Evolutionary conservation across 2,888 invertebrate species (phyloP), one percentile per base, ranked within the genome.

Genomic region (Timema cristinae): DNA sequence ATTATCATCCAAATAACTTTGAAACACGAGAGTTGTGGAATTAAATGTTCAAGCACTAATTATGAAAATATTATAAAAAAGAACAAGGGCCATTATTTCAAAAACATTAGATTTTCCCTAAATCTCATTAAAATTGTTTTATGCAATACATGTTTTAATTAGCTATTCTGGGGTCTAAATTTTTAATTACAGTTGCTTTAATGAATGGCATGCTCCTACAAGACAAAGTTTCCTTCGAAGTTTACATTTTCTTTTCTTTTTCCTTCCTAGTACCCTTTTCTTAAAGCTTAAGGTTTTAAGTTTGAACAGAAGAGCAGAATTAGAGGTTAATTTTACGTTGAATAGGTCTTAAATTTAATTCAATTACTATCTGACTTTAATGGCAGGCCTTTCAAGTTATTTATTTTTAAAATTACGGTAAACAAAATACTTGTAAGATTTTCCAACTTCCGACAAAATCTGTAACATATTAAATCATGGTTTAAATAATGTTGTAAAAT

Each of bases 121-220:
- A 70, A 67, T 67, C 71, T 71, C 56, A 67, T 71, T 71, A 71
- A 67, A 56, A 56, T 71, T 71, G 71, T 67, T 71, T 71, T 66
- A 67, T 66, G 54, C 67, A 71, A 67, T 71, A 49, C 67, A 66
- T 56, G 69, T 69, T 72, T 72, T 72, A 72, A 72, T 69, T 72
- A 72, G 72, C 47, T 66, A 69, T 52, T 69, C 69, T 69, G 48
- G 13, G 56, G 66, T 51, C 52, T 56, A 66, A 69, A 68, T 69
- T 70, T 72, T 72, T 72, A 69, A 72, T 72, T 72, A 72, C 69
- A 72, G 69, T 63, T 72, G 32, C 69, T 49, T 49, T 72, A 72
- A 72, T 69, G 69, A 72, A 69, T 69, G 66, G 69, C 66, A 66
- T 69, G 68, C 69, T 72, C 61, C 63, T 47, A 63, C 56, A 66